Percentiles rank a stretch among this genome's conserved stretches.
Evolutionary conservation across 2,113 vertebrate genomes (phyloP).

Genomic region (Albula glossodonta): DNA sequence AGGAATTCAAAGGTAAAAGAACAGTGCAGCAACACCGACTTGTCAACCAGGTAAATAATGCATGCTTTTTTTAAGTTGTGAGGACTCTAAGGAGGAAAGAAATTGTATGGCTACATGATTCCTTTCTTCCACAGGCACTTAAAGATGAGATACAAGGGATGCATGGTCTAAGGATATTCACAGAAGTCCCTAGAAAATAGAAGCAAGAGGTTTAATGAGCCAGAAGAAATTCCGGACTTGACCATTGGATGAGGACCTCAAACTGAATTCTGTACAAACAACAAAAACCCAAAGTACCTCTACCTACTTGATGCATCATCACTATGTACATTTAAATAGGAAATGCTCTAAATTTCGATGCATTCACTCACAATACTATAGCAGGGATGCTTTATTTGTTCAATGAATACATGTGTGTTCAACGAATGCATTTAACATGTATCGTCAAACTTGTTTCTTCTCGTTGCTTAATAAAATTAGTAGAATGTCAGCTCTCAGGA

Average conservation of each 20-base stretch:
- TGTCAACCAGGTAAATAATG: slow-evolving; percentile 85
- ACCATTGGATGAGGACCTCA: neutral
- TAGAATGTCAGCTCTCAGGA: neutral
- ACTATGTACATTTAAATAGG: no score
- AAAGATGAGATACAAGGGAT: slow-evolving; percentile 77
- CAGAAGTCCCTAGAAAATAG: slow-evolving; percentile 66
- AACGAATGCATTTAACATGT: neutral
- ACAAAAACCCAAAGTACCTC: neutral
- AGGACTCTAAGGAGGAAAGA: neutral
- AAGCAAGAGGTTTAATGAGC: neutral
- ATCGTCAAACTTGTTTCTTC: neutral
- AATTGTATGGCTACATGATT: neutral
- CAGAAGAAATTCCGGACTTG: neutral
- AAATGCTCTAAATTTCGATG: no score
- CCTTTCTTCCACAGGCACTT: slow-evolving; percentile 63
- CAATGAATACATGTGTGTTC: neutral
- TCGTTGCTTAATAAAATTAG: neutral
- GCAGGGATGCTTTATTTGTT: no score
- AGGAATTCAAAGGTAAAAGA: slow-evolving; percentile 87
- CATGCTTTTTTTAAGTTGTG: no score
- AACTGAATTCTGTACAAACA: slow-evolving; percentile 31
- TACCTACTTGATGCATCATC: neutral
- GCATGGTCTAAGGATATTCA: slow-evolving; percentile 78
- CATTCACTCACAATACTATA: no score
- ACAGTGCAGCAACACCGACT: slow-evolving; percentile 89